These are phyloP conservation scores for Pseudoatta argentina DNA, from an alignment of 1,140 invertebrate species.

Conservation along the genomic window DNA sequence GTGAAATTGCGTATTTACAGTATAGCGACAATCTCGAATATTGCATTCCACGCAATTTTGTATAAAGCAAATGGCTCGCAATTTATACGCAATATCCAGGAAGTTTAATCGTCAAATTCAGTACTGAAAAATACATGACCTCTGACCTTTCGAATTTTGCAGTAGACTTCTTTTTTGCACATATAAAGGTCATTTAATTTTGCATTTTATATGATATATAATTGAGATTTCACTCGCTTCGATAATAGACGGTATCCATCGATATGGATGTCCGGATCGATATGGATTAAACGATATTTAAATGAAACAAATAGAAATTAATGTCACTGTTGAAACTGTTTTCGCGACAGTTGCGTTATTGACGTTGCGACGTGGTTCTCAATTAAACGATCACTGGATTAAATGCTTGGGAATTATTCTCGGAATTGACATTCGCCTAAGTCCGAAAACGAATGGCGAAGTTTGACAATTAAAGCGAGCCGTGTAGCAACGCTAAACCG, in stretches of 20 bases:
- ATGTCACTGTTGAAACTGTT: background rate
- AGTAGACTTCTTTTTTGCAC: background rate
- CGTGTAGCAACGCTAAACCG: conserved; percentile 58
- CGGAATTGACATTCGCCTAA: background rate
- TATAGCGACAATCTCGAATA: background rate
- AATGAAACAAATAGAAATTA: background rate
- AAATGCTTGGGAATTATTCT: conserved; percentile 10
- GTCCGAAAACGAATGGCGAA: conserved; percentile 27
- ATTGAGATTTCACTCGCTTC: too few relatives aligned
- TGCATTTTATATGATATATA: too few relatives aligned
- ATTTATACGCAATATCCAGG: background rate
- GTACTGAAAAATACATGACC: background rate
- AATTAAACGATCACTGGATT: conserved; percentile 1
- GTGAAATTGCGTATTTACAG: conserved; percentile 31
- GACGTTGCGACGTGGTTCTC: background rate
- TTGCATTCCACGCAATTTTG: background rate
- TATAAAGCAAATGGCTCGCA: conserved; percentile 3
- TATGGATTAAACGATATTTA: background rate
- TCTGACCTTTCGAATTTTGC: conserved; percentile 23
- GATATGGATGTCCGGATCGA: too few relatives aligned
- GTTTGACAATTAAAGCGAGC: conserved; percentile 62
- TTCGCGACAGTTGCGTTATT: background rate
- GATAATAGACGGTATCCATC: too few relatives aligned
- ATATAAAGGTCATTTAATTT: conserved; percentile 4
- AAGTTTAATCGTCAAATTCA: conserved; percentile 28